These are phyloP conservation scores for Colistium nudipinnis DNA, from an alignment of 2,113 vertebrate species.

Conservation along the genomic window DNA sequence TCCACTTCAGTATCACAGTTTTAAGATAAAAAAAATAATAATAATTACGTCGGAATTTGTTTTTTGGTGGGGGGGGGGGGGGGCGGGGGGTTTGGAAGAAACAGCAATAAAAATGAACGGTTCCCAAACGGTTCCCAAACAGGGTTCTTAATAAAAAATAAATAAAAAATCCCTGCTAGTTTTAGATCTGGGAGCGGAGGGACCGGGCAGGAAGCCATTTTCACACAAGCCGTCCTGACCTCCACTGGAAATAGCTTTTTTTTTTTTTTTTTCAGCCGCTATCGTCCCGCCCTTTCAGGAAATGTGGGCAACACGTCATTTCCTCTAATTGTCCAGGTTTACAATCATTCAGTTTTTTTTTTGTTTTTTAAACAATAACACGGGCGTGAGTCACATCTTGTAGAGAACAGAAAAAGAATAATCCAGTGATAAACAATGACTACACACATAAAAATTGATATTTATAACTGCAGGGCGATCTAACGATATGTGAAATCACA, in stretches of 20 bases:
- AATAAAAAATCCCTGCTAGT: conserved; percentile 70
- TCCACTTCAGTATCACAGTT: conserved; percentile 28
- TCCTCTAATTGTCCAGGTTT: conserved; percentile 75
- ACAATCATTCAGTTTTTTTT: conserved; percentile 72
- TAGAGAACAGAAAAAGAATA: conserved; percentile 8
- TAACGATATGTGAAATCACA: conserved; percentile 39
- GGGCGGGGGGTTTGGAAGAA: too few species aligned
- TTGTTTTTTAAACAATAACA: conserved; percentile 62
- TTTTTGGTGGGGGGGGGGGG: too few species aligned
- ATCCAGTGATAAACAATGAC: conserved; percentile 78
- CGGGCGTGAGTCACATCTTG: conserved; percentile 58
- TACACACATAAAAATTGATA: conserved; percentile 36
- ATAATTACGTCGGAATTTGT: conserved; percentile 10
- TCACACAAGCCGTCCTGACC: conserved; percentile 77
- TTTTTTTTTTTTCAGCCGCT: too few species aligned
- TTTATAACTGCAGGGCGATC: conserved; percentile 21
- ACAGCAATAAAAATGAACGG: conserved; percentile 52
- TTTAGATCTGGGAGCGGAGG: conserved; percentile 62
- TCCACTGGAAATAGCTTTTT: conserved; percentile 80
- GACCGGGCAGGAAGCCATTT: conserved; percentile 77
- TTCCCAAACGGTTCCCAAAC: conserved; percentile 54
- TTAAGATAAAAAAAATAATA: too few species aligned
- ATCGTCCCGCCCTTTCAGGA: conserved; percentile 52
- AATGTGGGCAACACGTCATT: conserved; percentile 46
- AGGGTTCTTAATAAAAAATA: conserved; percentile 72